Percentiles rank a stretch among this genome's conserved stretches.
Conservation (phyloP, 2,888 invertebrate genomes). For the Phengaris arion region DNA sequence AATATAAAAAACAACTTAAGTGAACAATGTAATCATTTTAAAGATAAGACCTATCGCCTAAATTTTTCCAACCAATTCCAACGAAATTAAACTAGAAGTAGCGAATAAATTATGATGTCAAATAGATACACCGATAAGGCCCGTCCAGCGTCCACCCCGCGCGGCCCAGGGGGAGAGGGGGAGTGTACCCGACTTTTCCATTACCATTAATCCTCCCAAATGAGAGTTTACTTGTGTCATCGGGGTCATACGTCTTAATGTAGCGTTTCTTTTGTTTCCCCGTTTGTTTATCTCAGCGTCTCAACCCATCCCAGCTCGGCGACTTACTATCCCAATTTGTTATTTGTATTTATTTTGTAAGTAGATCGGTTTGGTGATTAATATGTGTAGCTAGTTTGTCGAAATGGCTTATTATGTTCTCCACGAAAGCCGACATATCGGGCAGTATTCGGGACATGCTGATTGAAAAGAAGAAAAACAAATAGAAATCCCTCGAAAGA, state of each 20-base stretch:
- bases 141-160: conserved; percentile 38
- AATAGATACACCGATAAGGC: conserved; percentile 40
- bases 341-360: conserved; percentile 15
- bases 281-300: conserved; percentile 36
- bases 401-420: background rate
- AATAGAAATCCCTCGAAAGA: background rate
- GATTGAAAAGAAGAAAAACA: background rate
- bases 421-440: background rate
- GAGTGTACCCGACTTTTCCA: conserved; percentile 56
- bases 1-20: background rate
- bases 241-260: conserved; percentile 54
- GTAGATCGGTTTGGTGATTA: background rate
- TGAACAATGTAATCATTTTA: background rate
- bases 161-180: conserved; percentile 35
- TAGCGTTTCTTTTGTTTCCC: conserved; percentile 46
- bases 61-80: conserved; percentile 24
- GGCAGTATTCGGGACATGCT: background rate
- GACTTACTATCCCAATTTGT: conserved; percentile 12
- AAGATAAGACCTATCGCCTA: background rate
- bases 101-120: conserved; percentile 38
- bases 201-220: conserved; percentile 59
- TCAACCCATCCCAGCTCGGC: conserved; percentile 26
- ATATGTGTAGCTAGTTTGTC: background rate
- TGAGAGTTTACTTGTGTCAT: conserved; percentile 54
- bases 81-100: conserved; percentile 35